Percentiles rank a stretch among this genome's conserved stretches.
These are phyloP conservation scores for Pinna nobilis DNA, from an alignment of 1,140 invertebrate species.

Conservation along the genomic window DNA sequence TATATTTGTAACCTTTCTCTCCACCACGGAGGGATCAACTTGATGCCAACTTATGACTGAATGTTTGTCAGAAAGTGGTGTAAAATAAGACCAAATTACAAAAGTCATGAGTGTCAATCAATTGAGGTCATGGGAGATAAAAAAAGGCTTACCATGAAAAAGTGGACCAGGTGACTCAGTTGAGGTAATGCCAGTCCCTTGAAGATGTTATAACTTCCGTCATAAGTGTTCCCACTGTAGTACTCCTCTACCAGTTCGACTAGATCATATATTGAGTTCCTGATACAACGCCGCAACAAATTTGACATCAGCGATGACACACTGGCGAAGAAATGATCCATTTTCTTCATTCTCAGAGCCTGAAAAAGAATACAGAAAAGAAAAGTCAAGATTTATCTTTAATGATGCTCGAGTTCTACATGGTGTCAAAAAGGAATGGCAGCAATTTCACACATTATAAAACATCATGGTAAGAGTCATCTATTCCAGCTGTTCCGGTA, in stretches of 20 bases:
- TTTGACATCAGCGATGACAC: conserved; percentile 85
- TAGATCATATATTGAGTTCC: conserved; percentile 85
- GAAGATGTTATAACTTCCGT: conserved; percentile 66
- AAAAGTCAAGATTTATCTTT: too few relatives aligned
- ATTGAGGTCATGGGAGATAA: not conserved
- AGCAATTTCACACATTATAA: too few relatives aligned
- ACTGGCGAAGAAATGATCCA: conserved; percentile 81
- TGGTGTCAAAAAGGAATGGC: too few relatives aligned
- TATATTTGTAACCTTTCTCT: too few relatives aligned
- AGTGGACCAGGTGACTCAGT: conserved; percentile 58
- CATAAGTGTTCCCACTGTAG: conserved; percentile 67
- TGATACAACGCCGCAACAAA: conserved; percentile 84
- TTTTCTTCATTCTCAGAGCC: conserved; percentile 62
- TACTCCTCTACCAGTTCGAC: conserved; percentile 82
- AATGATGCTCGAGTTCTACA: too few relatives aligned
- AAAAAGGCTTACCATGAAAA: conserved; percentile 67
- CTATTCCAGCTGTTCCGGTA: too few relatives aligned
- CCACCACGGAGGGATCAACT: too few relatives aligned
- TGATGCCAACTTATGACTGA: too few relatives aligned
- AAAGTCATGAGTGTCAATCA: not conserved
- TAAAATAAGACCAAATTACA: too few relatives aligned
- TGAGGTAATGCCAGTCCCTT: conserved; percentile 62
- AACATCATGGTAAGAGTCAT: too few relatives aligned
- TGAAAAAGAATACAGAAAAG: conserved; percentile 35
- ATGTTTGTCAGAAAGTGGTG: too few relatives aligned